Base-by-base conservation (phyloP, 2,888 invertebrate species). In the Lydus trimaculatus region DNA sequence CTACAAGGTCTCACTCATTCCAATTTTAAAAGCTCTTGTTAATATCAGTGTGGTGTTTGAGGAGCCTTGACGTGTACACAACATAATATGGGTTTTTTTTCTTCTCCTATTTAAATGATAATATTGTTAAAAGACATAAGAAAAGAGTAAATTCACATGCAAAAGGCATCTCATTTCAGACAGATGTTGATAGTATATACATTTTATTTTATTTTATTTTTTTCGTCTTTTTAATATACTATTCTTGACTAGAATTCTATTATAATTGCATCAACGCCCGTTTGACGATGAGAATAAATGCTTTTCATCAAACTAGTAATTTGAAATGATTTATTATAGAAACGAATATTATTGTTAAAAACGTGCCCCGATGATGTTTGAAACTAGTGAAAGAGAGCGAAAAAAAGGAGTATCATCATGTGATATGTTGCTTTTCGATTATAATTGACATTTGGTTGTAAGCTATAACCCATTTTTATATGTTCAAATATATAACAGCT, bases 321-420 rank as follows among this genome's bases (percentile, higher is more conserved):
- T 79, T 78, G 75, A 72, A 75, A 75, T 78, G 76, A 79, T 79
- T 79, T 77, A 76, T 79, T 79, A 79, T 79, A 72, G 77, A 39
- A 76, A 72, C 65, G 71, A 64, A 61, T 62, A 64, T 62, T 43
- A 61, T 65, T 65, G 65, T 60, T 39, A 48, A 52, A 48, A 48
- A 48, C 48, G 48, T 48, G 48, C 48, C 48, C 48, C 48, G 20
- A 20, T 48, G 20, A 48, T 20, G 48, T 48, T 11, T 20, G 2
- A 48, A 11, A 48, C 20, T 20, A 61, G 62, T 36, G 62, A 66
- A 52, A 36, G 65, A 43, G 8, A 8, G 1, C 11, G 15, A 13
- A 25, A 61, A 66, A 66, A 66, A 65, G 61, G 28, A 48, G 59
- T 65, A 64, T 59, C 64, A 64, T 64, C 64, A 11, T 20, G 15